A percentile compares a stretch with the other conserved stretches of the same genome.
Evolutionary conservation across 1,140 invertebrate genomes (phyloP).

Genomic region (Proctacanthus coquilletti): DNA sequence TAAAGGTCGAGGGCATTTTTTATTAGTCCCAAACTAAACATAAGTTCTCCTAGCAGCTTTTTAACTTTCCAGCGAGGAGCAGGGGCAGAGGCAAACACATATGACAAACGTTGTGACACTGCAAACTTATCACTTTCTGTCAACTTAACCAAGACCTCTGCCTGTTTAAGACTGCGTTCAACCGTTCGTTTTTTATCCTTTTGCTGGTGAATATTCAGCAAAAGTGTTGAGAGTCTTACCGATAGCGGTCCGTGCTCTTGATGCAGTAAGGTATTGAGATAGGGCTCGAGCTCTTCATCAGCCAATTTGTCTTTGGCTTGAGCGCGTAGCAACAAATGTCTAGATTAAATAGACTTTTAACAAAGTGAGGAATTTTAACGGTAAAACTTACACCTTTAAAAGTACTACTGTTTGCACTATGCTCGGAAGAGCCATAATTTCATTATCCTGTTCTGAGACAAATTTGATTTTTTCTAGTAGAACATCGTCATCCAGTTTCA

Average conservation of each 20-base stretch:
- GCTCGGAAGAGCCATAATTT: slow-evolving; percentile 41
- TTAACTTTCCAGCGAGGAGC: slow-evolving; percentile 59
- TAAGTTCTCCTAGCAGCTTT: slow-evolving; percentile 57
- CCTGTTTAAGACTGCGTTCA: slow-evolving; percentile 73
- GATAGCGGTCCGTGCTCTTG: slow-evolving; percentile 55
- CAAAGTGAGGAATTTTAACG: not conserved
- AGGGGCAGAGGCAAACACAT: slow-evolving; percentile 48
- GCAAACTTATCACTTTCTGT: slow-evolving; percentile 9
- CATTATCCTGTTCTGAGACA: slow-evolving; percentile 37
- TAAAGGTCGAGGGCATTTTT: slow-evolving; percentile 80
- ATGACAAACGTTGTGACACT: slow-evolving; percentile 28
- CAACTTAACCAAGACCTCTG: slow-evolving; percentile 53
- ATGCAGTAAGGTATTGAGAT: slow-evolving; percentile 47
- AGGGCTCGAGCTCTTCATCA: slow-evolving; percentile 64
- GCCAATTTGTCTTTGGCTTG: slow-evolving; percentile 62
- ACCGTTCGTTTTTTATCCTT: slow-evolving; percentile 57
- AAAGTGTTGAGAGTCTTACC: slow-evolving; percentile 50
- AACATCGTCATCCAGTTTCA: slow-evolving; percentile 69
- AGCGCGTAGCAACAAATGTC: slow-evolving; percentile 47
- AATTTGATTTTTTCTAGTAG: slow-evolving; percentile 64
- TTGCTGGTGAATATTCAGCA: slow-evolving; percentile 62
- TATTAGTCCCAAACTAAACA: slow-evolving; percentile 62
- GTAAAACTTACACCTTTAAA: slow-evolving; percentile 43
- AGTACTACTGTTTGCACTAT: slow-evolving; percentile 68
- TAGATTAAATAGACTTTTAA: slow-evolving; percentile 14